Conservation (phyloP, 1,140 invertebrate genomes). For the Wasmannia auropunctata region DNA sequence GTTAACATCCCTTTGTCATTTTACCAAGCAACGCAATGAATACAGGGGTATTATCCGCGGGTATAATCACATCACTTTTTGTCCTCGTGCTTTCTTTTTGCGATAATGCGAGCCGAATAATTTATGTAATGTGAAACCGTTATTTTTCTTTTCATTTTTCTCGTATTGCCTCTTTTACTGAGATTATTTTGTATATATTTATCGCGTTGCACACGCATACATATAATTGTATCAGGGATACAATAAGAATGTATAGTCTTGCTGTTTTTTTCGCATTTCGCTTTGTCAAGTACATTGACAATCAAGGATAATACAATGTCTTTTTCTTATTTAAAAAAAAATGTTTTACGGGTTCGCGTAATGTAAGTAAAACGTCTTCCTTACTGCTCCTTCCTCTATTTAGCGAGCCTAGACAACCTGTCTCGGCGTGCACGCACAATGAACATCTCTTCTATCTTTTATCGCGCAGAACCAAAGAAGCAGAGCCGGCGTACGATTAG, state of each 20-base stretch:
- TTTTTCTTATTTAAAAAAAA: not conserved
- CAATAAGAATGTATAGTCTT: not conserved
- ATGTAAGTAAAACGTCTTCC: conserved; percentile 50
- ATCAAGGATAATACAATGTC: not conserved
- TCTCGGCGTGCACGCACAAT: conserved; percentile 23
- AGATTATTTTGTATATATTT: not conserved
- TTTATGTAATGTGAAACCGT: not conserved
- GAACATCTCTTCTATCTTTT: conserved; percentile 57
- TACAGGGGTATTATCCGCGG: not conserved
- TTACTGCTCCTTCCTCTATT: conserved; percentile 10
- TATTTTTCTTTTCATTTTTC: not conserved
- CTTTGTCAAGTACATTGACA: not conserved
- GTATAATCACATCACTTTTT: not conserved
- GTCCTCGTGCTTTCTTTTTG: not conserved
- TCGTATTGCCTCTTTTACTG: not conserved
- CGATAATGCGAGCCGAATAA: not conserved
- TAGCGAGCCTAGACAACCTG: conserved; percentile 38
- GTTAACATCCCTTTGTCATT: conserved; percentile 49
- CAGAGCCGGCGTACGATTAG: conserved; percentile 75
- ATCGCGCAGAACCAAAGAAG: conserved; percentile 57
- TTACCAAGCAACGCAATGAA: not conserved
- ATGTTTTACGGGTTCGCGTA: not conserved
- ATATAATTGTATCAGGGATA: not conserved
- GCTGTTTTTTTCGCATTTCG: not conserved
- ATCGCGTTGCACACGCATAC: not conserved